Conservation (phyloP, 2,113 vertebrate genomes). For the Odontesthes bonariensis region DNA sequence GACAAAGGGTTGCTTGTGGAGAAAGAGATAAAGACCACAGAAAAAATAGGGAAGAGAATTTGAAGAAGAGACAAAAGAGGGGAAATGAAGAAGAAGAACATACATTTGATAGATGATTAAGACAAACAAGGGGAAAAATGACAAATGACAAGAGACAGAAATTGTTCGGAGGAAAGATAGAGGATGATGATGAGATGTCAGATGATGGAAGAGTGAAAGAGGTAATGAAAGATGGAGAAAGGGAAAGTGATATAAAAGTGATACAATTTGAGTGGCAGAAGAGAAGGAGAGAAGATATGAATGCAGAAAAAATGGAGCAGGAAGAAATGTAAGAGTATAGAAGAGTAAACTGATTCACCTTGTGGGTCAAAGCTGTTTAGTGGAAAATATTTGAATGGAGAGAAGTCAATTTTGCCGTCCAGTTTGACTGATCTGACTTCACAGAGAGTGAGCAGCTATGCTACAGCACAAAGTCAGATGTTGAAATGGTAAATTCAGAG, state of each 20-base stretch:
- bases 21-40: not conserved
- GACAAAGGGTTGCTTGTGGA: not conserved
- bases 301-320: not conserved
- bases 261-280: too few species aligned
- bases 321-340: not conserved
- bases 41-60: not conserved
- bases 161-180: not conserved
- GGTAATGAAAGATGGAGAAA: not conserved
- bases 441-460: slow-evolving; percentile 19
- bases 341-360: slow-evolving; percentile 38
- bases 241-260: not conserved
- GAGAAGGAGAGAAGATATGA: not conserved
- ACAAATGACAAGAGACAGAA: not conserved
- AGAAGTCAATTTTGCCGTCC: slow-evolving; percentile 35
- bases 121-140: not conserved
- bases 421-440: slow-evolving; percentile 51
- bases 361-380: slow-evolving; percentile 57
- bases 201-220: not conserved
- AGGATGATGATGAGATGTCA: not conserved
- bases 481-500: slow-evolving; percentile 7
- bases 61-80: not conserved
- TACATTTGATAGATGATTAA: not conserved
- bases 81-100: not conserved
- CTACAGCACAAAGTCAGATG: not conserved
- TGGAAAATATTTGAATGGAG: slow-evolving; percentile 48